phyloP scores from a whole-genome alignment of 2,113 vertebrate genomes.

The Pangasianodon gigas region DNA sequence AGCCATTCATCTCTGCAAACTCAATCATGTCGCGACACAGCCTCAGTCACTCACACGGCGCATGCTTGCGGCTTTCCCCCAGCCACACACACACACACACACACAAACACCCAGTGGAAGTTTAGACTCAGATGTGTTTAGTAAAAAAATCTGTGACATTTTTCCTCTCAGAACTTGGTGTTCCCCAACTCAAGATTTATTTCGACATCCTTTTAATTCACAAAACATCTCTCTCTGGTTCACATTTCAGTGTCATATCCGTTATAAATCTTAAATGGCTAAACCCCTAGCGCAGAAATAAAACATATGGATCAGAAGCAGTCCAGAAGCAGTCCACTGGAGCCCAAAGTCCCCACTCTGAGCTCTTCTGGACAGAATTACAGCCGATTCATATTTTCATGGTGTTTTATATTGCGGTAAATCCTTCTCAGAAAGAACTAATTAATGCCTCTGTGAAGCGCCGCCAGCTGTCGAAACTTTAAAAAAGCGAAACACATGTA shows the following conservation, averaged over 20 bases:
- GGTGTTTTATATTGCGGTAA: constrained; percentile 37
- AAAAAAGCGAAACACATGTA: constrained; percentile 48
- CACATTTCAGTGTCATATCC: background rate
- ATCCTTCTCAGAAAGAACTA: constrained; percentile 27
- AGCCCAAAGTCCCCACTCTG: background rate
- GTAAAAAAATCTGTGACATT: background rate
- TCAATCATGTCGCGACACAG: constrained; percentile 52
- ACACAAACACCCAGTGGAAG: background rate
- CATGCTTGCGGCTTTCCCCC: constrained; percentile 15
- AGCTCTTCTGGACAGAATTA: constrained; percentile 34
- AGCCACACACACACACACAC: constrained; percentile 4
- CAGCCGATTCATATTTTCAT: constrained; percentile 37
- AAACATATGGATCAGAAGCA: background rate
- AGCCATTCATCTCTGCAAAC: constrained; percentile 51
- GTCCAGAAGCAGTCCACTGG: background rate
- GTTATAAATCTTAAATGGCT: background rate
- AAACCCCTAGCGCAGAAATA: background rate
- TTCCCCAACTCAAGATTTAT: background rate
- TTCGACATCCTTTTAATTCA: constrained; percentile 8
- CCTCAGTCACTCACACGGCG: constrained; percentile 17
- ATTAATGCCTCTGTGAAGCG: constrained; percentile 34
- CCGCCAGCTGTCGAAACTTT: constrained; percentile 43
- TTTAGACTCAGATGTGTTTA: background rate
- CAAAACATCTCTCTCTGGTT: constrained; percentile 13
- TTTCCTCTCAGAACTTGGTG: background rate